phyloP scores from a whole-genome alignment of 2,888 invertebrate genomes.

The Melanophora roralis region DNA sequence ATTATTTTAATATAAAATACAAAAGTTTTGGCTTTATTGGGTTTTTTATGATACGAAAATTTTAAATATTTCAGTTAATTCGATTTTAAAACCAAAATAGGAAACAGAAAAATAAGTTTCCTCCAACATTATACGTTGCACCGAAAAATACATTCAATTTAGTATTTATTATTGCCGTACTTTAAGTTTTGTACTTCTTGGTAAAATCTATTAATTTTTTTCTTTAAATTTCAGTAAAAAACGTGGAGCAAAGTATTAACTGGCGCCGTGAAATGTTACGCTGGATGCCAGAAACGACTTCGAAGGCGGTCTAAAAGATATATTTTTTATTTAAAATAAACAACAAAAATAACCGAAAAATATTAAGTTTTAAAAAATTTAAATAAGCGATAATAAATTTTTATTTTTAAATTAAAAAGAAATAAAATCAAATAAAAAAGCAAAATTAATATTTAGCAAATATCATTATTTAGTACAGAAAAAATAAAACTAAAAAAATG shows the following conservation, averaged over 20 bases:
- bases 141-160: neutral
- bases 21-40: too few relatives aligned
- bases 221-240: constrained; percentile 71
- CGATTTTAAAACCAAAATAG: too few relatives aligned
- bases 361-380: constrained; percentile 52
- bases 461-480: constrained; percentile 64
- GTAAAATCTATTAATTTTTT: neutral
- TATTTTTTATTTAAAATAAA: constrained; percentile 67
- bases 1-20: too few relatives aligned
- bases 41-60: too few relatives aligned
- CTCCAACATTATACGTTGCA: neutral
- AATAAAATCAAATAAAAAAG: constrained; percentile 12
- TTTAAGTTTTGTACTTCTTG: neutral
- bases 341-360: constrained; percentile 49
- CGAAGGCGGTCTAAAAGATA: constrained; percentile 76
- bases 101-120: too few relatives aligned
- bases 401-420: constrained; percentile 50
- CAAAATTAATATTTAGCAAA: constrained; percentile 60
- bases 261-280: constrained; percentile 78
- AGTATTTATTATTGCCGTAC: neutral
- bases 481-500: constrained; percentile 33
- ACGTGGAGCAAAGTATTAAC: constrained; percentile 76
- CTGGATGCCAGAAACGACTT: constrained; percentile 78
- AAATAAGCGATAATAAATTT: constrained; percentile 51
- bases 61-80: too few relatives aligned